These are phyloP conservation scores for Lepidothrix coronata DNA, from an alignment of 2,113 vertebrate species.

Conservation along the genomic window DNA sequence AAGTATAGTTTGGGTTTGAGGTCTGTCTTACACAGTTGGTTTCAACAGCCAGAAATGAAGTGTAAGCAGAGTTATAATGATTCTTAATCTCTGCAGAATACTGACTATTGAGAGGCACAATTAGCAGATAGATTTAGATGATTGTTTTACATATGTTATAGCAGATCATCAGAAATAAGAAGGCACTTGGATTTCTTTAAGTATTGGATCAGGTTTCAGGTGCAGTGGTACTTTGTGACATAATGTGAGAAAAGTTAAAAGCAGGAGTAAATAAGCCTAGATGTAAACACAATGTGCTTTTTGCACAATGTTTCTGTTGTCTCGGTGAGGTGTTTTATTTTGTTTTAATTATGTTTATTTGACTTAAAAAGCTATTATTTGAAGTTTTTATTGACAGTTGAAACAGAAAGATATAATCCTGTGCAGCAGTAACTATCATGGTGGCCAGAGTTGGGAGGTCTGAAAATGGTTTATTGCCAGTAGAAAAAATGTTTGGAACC, in stretches of 20 bases:
- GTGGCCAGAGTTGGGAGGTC: conserved; percentile 70
- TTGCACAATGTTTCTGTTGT: not conserved
- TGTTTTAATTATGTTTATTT: conserved; percentile 7
- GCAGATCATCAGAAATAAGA: not conserved
- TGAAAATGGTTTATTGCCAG: conserved; percentile 66
- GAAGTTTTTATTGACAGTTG: conserved; percentile 68
- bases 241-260: not conserved
- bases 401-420: conserved; percentile 57
- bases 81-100: not conserved
- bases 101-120: not conserved
- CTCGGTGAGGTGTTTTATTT: not conserved
- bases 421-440: conserved; percentile 57
- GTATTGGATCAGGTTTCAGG: not conserved
- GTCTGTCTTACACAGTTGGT: not conserved
- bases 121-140: not conserved
- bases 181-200: not conserved
- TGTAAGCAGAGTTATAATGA: not conserved
- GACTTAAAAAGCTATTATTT: conserved; percentile 34
- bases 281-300: not conserved
- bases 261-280: not conserved
- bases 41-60: not conserved
- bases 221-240: not conserved
- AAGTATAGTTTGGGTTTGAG: not conserved
- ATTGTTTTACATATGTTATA: not conserved
- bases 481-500: conserved; percentile 60